Evolutionary conservation across 2,888 invertebrate genomes (phyloP), one percentile per base, ranked within the genome.

Genomic region (Cabera pusaria): DNA sequence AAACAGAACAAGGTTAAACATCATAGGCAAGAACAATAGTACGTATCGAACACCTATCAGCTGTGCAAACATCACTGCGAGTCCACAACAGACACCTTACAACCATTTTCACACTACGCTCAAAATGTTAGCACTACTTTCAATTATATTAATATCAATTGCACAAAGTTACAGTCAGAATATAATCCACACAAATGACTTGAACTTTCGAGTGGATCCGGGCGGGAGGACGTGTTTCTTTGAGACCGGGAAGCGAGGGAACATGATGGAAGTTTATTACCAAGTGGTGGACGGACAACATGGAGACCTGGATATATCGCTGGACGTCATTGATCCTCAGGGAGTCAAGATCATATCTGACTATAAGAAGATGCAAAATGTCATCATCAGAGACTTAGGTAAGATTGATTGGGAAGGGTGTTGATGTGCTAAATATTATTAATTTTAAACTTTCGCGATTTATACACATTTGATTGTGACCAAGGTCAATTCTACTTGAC

Each of bases 301-400:
- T 57, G 94, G 96, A 2, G 95, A 96, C 59, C 84, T 96, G 56
- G 96, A 97, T 66, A 94, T 97, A 37, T 93, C 93, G 33, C 94
- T 96, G 62, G 91, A 92, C 50, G 69, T 96, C 2, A 77, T 90
- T 1, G 93, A 93, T 52, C 95, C 95, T 0, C 83, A 78, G 3
- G 93, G 92, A 0, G 65, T 87, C 20, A 89, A 91, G 36, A 67
- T 95, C 7, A 75, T 92, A 0, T 84, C 90, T 0, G 94, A 95
- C 64, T 91, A 90, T 59, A 93, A 94, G 59, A 93, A 92, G 65
- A 77, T 92, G 0, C 92, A 94, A 66, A 93, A 93, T 56, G 88
- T 91, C 9, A 92, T 95, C 54, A 91, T 93, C 31, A 74, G 92
- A 44, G 90, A 92, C n/a, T n/a, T n/a, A n/a, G n/a, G n/a, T n/a